A percentile compares a stretch with the other conserved stretches of the same genome.
phyloP scores from a whole-genome alignment of 2,113 vertebrate genomes.

The Eulemur rufifrons region DNA sequence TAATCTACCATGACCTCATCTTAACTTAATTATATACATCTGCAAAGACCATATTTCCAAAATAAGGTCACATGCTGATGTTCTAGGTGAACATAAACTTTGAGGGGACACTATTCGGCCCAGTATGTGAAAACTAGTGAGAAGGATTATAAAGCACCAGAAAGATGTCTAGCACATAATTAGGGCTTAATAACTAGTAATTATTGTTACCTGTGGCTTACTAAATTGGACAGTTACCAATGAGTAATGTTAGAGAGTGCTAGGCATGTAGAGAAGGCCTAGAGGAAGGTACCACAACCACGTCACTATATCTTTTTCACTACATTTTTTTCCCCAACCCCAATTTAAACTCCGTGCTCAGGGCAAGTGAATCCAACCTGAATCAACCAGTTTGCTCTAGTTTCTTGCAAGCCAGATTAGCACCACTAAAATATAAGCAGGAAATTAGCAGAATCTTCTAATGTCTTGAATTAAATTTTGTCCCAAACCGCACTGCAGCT shows the following conservation, averaged over 20 bases:
- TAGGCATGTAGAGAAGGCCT: neutral
- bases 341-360: neutral
- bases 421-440: neutral
- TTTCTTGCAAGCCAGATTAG: conserved; percentile 39
- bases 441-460: neutral
- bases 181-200: neutral
- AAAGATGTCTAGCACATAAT: neutral
- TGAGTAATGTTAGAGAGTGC: neutral
- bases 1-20: neutral
- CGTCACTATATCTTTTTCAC: neutral
- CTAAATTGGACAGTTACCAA: neutral
- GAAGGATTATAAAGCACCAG: neutral
- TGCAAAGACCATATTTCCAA: neutral
- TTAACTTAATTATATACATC: conserved; percentile 5
- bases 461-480: conserved; percentile 25
- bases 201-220: neutral
- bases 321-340: neutral
- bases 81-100: neutral
- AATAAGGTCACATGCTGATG: neutral
- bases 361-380: conserved; percentile 9
- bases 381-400: conserved; percentile 24
- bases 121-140: neutral
- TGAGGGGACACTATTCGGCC: neutral
- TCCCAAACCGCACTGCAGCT: neutral
- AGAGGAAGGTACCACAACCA: neutral